These are phyloP conservation scores for Sesamia nonagrioides DNA, from an alignment of 1,140 invertebrate genomes.

Conservation along the genomic window DNA sequence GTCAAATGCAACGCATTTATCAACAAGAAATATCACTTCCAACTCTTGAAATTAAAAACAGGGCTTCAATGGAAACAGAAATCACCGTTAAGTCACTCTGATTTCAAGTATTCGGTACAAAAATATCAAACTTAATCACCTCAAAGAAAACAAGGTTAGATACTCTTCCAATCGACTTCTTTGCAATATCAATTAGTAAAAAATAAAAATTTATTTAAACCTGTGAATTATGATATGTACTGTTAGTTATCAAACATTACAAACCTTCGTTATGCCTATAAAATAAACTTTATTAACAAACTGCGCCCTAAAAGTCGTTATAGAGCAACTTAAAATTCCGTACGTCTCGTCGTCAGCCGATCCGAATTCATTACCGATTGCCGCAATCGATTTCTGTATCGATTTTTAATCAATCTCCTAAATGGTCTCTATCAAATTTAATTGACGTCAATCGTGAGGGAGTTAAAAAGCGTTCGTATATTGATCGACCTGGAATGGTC, in stretches of 20 bases:
- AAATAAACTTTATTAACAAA: slow-evolving; percentile 56
- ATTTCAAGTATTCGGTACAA: slow-evolving; percentile 5
- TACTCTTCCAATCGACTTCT: slow-evolving; percentile 25
- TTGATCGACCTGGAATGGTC: slow-evolving; percentile 64
- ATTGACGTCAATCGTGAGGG: slow-evolving; percentile 70
- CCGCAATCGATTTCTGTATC: slow-evolving; percentile 69
- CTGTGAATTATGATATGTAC: slow-evolving; percentile 45
- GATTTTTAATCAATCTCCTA: slow-evolving; percentile 77
- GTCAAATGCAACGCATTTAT: slow-evolving; percentile 15
- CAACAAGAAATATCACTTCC: slow-evolving; percentile 17
- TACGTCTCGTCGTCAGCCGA: slow-evolving; percentile 56
- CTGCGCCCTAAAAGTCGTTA: slow-evolving; percentile 58
- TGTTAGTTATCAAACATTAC: slow-evolving; percentile 22
- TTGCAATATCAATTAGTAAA: slow-evolving; percentile 41
- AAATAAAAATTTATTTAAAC: slow-evolving; percentile 23
- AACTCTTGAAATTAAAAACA: slow-evolving; percentile 4
- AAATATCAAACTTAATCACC: neutral
- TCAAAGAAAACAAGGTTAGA: slow-evolving; percentile 34
- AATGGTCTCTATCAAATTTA: slow-evolving; percentile 76
- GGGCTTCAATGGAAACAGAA: slow-evolving; percentile 19
- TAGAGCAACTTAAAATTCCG: slow-evolving; percentile 65
- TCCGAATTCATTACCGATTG: slow-evolving; percentile 63
- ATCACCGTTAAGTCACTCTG: slow-evolving; percentile 4
- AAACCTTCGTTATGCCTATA: slow-evolving; percentile 49
- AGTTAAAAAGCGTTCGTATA: slow-evolving; percentile 63